A percentile compares a stretch with the other conserved stretches of the same genome.
Evolutionary conservation across 2,888 invertebrate genomes (phyloP).

Genomic region (Rotaria magnacalcarata): DNA sequence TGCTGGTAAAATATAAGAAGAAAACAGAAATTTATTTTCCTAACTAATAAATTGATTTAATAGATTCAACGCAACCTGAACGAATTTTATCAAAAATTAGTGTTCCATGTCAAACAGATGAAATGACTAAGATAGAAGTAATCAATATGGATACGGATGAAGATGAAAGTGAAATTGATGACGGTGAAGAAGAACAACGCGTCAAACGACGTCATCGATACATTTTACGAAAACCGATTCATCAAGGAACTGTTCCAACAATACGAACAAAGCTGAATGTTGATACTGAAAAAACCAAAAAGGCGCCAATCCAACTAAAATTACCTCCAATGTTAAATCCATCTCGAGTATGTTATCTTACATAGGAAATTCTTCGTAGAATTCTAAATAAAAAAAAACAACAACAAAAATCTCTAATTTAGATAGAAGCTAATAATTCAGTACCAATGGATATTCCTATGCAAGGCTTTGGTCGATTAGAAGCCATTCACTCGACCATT

Average conservation of each 20-base stretch:
- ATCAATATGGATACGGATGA: constrained; percentile 60
- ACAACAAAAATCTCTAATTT: background rate
- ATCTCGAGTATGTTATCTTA: background rate
- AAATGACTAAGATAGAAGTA: constrained; percentile 46
- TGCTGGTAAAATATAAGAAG: background rate
- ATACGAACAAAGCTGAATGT: constrained; percentile 46
- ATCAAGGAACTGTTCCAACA: background rate
- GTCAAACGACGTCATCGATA: constrained; percentile 51
- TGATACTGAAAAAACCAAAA: constrained; percentile 50
- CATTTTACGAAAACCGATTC: background rate
- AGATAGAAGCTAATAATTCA: background rate
- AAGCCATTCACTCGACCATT: background rate
- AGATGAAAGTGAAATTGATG: constrained; percentile 68
- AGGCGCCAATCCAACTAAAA: background rate
- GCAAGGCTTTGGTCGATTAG: background rate
- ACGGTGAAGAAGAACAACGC: constrained; percentile 54
- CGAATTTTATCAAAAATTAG: constrained; percentile 50
- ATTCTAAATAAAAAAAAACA: background rate
- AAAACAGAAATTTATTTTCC: background rate
- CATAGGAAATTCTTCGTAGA: background rate
- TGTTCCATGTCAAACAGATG: constrained; percentile 49
- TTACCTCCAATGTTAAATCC: background rate
- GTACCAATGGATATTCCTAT: background rate
- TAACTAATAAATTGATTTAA: background rate
- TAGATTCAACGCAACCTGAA: background rate